Evolutionary conservation across 2,113 vertebrate species (phyloP).

Genomic region (Clupea harengus): DNA sequence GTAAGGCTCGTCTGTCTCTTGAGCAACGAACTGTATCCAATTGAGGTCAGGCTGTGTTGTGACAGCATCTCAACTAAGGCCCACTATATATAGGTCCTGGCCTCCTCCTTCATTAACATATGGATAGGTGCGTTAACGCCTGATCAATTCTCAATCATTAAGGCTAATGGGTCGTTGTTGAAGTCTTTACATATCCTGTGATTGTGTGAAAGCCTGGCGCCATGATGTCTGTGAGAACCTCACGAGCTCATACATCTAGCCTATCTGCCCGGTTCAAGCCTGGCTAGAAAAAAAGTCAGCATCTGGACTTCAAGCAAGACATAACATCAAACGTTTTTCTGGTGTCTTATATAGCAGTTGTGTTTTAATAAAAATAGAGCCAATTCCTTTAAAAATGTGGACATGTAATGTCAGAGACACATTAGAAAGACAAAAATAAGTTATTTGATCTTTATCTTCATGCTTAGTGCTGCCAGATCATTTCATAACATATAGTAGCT

Average conservation of each 20-base stretch:
- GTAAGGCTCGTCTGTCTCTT: constrained; percentile 22
- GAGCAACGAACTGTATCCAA: constrained; percentile 25
- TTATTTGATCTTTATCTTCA: not conserved
- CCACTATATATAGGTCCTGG: constrained; percentile 45
- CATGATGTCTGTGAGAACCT: constrained; percentile 68
- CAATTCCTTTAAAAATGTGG: not conserved
- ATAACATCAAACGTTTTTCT: not conserved
- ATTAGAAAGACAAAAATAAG: not conserved
- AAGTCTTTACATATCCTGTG: constrained; percentile 75
- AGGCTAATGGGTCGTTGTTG: constrained; percentile 75
- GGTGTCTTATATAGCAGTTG: not conserved
- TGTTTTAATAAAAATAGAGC: not conserved
- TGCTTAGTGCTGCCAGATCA: not conserved
- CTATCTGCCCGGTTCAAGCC: constrained; percentile 55
- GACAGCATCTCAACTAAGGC: not conserved
- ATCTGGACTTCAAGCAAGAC: constrained; percentile 31
- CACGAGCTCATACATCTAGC: constrained; percentile 55
- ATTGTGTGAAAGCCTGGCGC: constrained; percentile 75
- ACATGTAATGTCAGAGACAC: not conserved
- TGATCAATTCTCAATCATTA: constrained; percentile 72
- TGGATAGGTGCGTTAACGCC: constrained; percentile 65
- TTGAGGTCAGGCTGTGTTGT: constrained; percentile 38
- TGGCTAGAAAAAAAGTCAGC: constrained; percentile 30
- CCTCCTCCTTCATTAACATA: constrained; percentile 59
- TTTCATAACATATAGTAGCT: not conserved